phyloP scores from a whole-genome alignment of 2,888 invertebrate genomes.

The Melinopterus prodromus region DNA sequence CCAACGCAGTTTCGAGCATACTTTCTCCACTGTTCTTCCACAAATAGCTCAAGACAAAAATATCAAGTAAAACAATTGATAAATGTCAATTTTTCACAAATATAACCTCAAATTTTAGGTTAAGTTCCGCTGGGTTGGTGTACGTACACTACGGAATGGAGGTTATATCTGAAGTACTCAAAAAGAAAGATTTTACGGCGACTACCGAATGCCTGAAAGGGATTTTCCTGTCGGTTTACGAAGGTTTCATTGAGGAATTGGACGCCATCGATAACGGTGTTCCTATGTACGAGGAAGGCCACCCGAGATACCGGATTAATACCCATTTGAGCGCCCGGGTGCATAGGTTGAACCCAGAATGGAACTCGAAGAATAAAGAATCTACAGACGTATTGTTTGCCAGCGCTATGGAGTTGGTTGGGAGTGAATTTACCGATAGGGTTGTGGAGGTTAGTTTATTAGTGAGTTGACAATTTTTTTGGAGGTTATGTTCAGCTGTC shows the following conservation, averaged over 20 bases:
- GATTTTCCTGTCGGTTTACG: conserved; percentile 80
- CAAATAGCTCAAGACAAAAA: conserved; percentile 68
- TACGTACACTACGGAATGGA: conserved; percentile 89
- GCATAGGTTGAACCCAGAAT: conserved; percentile 80
- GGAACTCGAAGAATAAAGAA: conserved; percentile 70
- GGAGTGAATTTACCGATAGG: conserved; percentile 79
- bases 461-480: not conserved
- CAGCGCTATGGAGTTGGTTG: conserved; percentile 80
- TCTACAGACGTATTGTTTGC: conserved; percentile 71
- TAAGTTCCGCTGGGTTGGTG: conserved; percentile 95
- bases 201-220: conserved; percentile 63
- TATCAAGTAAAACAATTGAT: conserved; percentile 61
- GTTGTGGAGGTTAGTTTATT: conserved; percentile 60
- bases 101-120: conserved; percentile 61
- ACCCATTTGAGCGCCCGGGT: conserved; percentile 83
- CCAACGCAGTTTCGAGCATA: conserved; percentile 79
- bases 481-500: too few relatives aligned
- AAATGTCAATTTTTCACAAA: not conserved
- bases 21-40: conserved; percentile 71
- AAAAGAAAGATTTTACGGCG: conserved; percentile 59
- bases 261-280: conserved; percentile 99
- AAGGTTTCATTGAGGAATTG: conserved; percentile 88
- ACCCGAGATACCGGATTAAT: conserved; percentile 78
- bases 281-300: conserved; percentile 74
- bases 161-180: conserved; percentile 71